Conservation (phyloP, 2,888 invertebrate genomes). For the Seira musarum region DNA sequence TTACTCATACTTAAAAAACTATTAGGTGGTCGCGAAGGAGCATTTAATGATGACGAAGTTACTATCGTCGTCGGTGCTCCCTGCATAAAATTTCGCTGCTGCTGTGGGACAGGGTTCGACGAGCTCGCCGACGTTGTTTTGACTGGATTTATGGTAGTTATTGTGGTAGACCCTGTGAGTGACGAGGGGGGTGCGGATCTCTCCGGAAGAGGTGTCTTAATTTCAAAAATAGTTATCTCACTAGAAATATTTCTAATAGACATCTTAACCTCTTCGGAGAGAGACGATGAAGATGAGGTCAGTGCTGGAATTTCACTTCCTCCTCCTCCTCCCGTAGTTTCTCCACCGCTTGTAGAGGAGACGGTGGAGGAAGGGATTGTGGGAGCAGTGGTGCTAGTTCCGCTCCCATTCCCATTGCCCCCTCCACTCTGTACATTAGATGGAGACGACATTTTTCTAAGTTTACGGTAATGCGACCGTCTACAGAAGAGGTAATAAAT, state of each 20-base stretch:
- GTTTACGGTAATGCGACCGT: background rate
- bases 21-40: conserved; percentile 43
- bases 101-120: conserved; percentile 7
- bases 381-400: background rate
- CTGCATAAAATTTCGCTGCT: conserved; percentile 36
- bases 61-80: conserved; percentile 4
- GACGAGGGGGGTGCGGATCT: conserved; percentile 54
- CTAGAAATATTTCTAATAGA: conserved; percentile 67
- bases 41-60: too few species aligned
- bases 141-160: conserved; percentile 60
- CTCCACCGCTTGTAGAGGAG: background rate
- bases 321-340: conserved; percentile 3
- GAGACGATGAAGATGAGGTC: conserved; percentile 52
- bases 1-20: conserved; percentile 55
- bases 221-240: conserved; percentile 69
- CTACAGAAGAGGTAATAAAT: too few species aligned
- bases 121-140: conserved; percentile 20
- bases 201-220: conserved; percentile 66
- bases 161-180: conserved; percentile 62
- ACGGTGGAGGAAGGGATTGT: background rate
- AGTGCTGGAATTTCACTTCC: conserved; percentile 40
- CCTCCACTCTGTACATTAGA: background rate
- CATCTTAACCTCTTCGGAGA: conserved; percentile 68
- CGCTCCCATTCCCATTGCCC: background rate
- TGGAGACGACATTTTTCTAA: background rate